Base-by-base conservation (phyloP, 2,888 invertebrate genomes). In the Orchestes rusci region DNA sequence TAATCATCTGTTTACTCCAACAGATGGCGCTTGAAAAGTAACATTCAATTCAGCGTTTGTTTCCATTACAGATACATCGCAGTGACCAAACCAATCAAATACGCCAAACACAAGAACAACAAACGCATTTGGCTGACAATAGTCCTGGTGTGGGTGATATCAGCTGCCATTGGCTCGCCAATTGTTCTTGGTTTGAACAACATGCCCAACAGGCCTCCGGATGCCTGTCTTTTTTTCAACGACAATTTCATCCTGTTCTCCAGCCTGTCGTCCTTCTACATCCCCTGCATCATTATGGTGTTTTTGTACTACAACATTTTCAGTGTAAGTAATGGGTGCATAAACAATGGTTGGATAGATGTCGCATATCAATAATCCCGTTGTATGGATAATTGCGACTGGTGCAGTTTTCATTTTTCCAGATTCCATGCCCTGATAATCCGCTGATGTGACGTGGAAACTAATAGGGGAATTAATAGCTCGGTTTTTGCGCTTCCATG, bases 211-310 rank as follows among this genome's bases (percentile, higher is more conserved):
- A 74, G 92, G 51, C 77, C 80, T 61, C 80, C 84, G 52, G 82
- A 85, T 66, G 80, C 84, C 61, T 99, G 99, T 73, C 80, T 90
- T 59, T 96, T 99, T 77, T 95, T 95, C 73, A 97, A 95, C 72
- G 87, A 93, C 56, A 91, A 95, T 73, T 99, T 97, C 71, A 90
- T 97, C 66, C 88, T 99, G 64, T 95, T 92, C 73, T 97, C 96
- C 10, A 97, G 97, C 41, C 77, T 99, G 57, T 91, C 92, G 55
- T 97, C 97, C 61, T 99, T 99, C 79, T 99, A 95, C 72, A 94
- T 99, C 62, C 99, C 99, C 27, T 91, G 96, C 68, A 84, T 95
- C 65, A 90, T 96, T 66, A 97, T 99, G 95, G 89, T 97, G 70
- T 90, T 90, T 69, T 82, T 97, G 46, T 97, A 97, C 71, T 94